These are phyloP conservation scores for Scalopus aquaticus DNA, from an alignment of 2,113 vertebrate species.

Conservation along the genomic window DNA sequence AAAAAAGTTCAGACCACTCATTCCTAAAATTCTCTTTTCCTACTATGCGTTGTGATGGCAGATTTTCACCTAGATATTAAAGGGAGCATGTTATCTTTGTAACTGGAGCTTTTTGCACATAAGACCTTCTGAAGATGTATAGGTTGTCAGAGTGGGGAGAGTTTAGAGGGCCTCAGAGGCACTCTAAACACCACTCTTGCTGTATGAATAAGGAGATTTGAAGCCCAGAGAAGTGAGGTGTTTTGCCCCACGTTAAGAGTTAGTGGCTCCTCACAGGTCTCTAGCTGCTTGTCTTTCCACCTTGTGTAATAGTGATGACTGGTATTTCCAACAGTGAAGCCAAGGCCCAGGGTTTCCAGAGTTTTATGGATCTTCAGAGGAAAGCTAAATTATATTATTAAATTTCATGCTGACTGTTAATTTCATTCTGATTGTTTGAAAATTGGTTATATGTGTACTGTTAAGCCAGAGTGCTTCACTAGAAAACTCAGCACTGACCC, in stretches of 20 bases:
- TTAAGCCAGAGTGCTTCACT: slow-evolving; percentile 22
- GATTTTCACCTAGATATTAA: background rate
- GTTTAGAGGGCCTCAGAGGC: background rate
- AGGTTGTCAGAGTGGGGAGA: background rate
- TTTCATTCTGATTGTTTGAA: slow-evolving; percentile 19
- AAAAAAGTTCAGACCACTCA: no score
- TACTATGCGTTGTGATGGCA: background rate
- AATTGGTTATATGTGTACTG: background rate
- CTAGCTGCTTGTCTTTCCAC: background rate
- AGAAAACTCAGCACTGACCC: background rate
- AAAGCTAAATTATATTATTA: background rate
- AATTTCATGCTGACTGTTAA: slow-evolving; percentile 8
- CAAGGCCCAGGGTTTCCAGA: background rate
- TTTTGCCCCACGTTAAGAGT: background rate
- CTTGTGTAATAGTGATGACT: background rate
- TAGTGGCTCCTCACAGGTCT: background rate
- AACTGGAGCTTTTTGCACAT: background rate
- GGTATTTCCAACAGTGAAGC: background rate
- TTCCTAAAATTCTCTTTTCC: background rate
- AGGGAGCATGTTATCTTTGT: background rate
- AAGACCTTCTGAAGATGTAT: background rate
- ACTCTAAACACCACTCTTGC: background rate
- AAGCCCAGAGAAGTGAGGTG: background rate
- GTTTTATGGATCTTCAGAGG: background rate
- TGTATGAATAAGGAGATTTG: background rate